Percentiles rank a stretch among this genome's conserved stretches.
These are phyloP conservation scores for Cettia cetti DNA, from an alignment of 2,113 vertebrate genomes.

Conservation along the genomic window DNA sequence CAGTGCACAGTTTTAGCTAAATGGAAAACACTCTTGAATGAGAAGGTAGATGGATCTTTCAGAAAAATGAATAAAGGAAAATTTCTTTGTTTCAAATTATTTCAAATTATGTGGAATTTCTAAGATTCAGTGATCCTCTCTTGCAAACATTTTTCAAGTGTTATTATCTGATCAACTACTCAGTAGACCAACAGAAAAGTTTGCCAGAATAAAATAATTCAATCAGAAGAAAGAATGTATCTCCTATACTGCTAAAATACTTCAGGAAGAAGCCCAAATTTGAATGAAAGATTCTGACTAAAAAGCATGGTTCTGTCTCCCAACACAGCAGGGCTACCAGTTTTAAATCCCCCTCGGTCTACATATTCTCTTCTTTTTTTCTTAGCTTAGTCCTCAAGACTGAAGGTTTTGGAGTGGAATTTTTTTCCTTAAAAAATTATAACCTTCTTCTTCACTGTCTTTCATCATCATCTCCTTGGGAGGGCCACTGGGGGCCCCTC, in stretches of 20 bases:
- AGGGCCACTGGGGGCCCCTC: constrained; percentile 35
- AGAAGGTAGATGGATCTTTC: background rate
- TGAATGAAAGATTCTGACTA: background rate
- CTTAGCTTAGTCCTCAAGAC: constrained; percentile 12
- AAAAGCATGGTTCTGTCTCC: background rate
- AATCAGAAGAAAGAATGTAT: background rate
- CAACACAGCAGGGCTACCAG: background rate
- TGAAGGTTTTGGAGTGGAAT: background rate
- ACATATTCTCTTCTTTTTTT: background rate
- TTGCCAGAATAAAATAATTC: background rate
- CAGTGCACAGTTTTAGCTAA: background rate
- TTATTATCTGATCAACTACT: background rate
- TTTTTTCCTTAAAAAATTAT: constrained; percentile 5
- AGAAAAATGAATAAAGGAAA: background rate
- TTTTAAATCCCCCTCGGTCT: background rate
- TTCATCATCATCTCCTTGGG: constrained; percentile 46
- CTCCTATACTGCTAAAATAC: background rate
- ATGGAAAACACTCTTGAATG: background rate
- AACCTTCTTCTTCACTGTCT: constrained; percentile 36
- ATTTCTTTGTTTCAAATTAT: background rate
- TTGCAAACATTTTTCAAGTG: background rate
- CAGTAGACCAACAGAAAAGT: background rate
- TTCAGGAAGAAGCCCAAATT: background rate
- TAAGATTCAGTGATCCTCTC: background rate
- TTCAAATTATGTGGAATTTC: background rate